Evolutionary conservation across 2,797 vertebrate genomes (phyloP).

Genomic region (Anguilla anguilla): DNA sequence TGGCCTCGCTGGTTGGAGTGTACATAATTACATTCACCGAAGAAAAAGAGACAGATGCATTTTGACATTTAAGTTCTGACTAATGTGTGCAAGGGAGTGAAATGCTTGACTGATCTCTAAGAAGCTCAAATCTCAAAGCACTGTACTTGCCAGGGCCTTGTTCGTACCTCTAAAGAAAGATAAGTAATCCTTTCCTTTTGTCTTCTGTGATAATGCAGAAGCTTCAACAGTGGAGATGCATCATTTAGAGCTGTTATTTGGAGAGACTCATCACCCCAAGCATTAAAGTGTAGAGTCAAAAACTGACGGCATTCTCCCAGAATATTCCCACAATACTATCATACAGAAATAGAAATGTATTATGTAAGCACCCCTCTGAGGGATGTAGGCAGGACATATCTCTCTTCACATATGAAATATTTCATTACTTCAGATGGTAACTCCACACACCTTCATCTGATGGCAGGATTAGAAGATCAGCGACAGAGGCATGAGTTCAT

Average conservation of each 20-base stretch:
- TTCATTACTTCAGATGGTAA: background rate
- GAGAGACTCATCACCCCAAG: background rate
- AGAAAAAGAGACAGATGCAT: background rate
- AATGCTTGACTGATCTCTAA: conserved; percentile 4
- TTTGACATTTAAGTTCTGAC: conserved; percentile 16
- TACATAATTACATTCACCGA: background rate
- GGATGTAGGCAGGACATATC: background rate
- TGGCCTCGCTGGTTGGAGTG: background rate
- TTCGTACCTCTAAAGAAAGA: background rate
- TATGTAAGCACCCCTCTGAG: background rate
- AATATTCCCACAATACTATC: background rate
- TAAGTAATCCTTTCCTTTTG: background rate
- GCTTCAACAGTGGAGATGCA: background rate
- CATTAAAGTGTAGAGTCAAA: background rate
- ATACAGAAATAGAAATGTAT: background rate
- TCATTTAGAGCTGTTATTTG: background rate
- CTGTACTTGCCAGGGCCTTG: background rate
- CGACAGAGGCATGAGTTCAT: background rate
- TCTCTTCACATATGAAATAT: background rate
- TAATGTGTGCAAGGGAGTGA: background rate
- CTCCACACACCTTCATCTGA: background rate
- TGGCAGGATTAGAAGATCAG: background rate
- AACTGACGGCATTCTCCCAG: background rate
- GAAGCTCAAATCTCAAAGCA: conserved; percentile 1
- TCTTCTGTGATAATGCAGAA: background rate